phyloP scores from a whole-genome alignment of 1,140 invertebrate species.

The Cherax quadricarinatus region DNA sequence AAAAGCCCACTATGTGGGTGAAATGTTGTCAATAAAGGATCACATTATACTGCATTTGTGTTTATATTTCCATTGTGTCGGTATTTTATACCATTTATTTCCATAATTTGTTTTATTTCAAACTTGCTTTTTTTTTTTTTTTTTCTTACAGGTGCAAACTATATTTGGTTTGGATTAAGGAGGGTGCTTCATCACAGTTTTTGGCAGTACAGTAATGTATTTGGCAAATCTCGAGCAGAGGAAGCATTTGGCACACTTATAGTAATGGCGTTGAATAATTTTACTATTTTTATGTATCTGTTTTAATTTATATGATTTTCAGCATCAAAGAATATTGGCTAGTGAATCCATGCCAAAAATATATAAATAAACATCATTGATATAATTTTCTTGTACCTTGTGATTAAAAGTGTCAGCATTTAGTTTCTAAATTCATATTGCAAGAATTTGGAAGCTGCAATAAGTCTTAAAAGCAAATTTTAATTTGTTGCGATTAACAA shows the following conservation, averaged over 20 bases:
- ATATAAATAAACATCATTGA: constrained; percentile 47
- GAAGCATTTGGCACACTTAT: constrained; percentile 39
- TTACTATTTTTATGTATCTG: constrained; percentile 37
- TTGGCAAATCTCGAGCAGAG: constrained; percentile 24
- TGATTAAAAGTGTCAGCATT: background rate
- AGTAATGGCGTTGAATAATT: constrained; percentile 33
- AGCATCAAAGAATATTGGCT: constrained; percentile 56
- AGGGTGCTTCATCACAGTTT: constrained; percentile 36
- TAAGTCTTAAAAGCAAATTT: no score
- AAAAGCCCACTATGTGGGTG: no score
- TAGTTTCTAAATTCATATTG: no score
- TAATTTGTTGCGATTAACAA: no score
- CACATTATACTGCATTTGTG: no score
- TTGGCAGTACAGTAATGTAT: background rate
- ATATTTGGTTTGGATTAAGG: constrained; percentile 38
- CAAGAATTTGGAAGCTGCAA: no score
- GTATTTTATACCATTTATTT: no score
- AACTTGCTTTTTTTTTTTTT: constrained; percentile 21
- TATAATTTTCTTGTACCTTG: background rate
- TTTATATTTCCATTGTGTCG: no score
- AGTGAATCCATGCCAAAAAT: constrained; percentile 62
- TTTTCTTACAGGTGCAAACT: constrained; percentile 15
- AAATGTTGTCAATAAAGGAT: no score
- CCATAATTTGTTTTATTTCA: constrained; percentile 30
- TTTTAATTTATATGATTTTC: constrained; percentile 59